Percentiles rank a stretch among this genome's conserved stretches.
Conservation (phyloP, 2,113 vertebrate genomes). For the Macheiramphus alcinus region DNA sequence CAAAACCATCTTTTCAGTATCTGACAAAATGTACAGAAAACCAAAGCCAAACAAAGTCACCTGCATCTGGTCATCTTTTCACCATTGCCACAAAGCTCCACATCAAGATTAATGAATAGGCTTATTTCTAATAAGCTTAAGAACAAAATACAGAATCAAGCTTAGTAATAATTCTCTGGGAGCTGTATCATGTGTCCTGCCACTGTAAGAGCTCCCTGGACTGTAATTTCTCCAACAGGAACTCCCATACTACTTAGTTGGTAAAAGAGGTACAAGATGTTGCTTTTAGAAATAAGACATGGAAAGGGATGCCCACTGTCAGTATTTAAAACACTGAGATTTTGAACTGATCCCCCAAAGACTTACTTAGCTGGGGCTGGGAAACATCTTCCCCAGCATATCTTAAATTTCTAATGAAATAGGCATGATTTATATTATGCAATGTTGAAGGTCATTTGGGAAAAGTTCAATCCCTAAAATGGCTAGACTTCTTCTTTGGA, state of each 20-base stretch:
- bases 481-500: neutral
- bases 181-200: neutral
- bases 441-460: neutral
- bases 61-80: neutral
- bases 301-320: neutral
- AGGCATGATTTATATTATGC: neutral
- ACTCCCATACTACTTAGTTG: neutral
- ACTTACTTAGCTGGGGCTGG: neutral
- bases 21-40: neutral
- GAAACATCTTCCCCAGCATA: neutral
- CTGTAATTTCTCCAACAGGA: neutral
- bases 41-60: neutral
- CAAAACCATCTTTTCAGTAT: neutral
- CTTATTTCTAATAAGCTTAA: neutral
- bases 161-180: neutral
- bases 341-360: neutral
- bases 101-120: neutral
- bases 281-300: neutral
- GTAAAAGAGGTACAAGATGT: neutral
- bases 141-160: neutral
- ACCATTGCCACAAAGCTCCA: neutral
- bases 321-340: neutral
- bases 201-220: neutral
- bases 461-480: neutral
- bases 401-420: neutral